A percentile compares a stretch with the other conserved stretches of the same genome.
Evolutionary conservation across 2,797 vertebrate genomes (phyloP).

Genomic region (Vultur gryphus): DNA sequence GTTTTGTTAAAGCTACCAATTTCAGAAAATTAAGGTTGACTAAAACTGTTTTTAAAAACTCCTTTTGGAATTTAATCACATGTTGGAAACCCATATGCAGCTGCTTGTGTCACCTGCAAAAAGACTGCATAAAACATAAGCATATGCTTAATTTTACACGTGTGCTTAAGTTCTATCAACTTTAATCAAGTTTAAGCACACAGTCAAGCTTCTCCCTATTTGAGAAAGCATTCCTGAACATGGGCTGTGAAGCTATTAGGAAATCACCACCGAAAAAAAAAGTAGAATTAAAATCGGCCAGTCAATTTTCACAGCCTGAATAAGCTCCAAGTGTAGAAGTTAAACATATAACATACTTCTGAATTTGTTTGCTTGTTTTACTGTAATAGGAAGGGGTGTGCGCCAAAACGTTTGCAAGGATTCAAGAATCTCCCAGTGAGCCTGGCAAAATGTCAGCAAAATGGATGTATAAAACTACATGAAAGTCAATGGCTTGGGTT

Average conservation of each 20-base stretch:
- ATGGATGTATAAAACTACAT: slow-evolving; percentile 17
- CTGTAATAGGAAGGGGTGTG: not conserved
- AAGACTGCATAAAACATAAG: slow-evolving; percentile 10
- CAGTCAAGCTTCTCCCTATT: not conserved
- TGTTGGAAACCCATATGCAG: slow-evolving; percentile 44
- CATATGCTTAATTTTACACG: slow-evolving; percentile 45
- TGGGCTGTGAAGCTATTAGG: not conserved
- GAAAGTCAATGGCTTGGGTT: not conserved
- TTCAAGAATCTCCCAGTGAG: slow-evolving; percentile 1
- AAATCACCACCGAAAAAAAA: not conserved
- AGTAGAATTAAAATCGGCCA: not conserved
- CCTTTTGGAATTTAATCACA: slow-evolving; percentile 57
- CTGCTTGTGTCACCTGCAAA: slow-evolving; percentile 59
- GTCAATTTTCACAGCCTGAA: slow-evolving; percentile 3
- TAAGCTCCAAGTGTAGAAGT: slow-evolving; percentile 1
- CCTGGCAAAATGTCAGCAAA: slow-evolving; percentile 31
- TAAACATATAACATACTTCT: slow-evolving; percentile 8
- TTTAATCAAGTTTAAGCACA: slow-evolving; percentile 29
- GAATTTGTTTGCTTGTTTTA: slow-evolving; percentile 49
- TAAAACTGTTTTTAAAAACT: slow-evolving; percentile 59
- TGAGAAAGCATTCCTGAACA: not conserved
- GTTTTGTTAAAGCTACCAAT: slow-evolving; percentile 66
- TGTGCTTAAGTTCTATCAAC: slow-evolving; percentile 36
- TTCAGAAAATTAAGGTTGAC: slow-evolving; percentile 66
- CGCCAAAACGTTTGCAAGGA: slow-evolving; percentile 32